These are phyloP conservation scores for Thinocorus orbignyianus DNA, from an alignment of 2,113 vertebrate species.

Conservation along the genomic window DNA sequence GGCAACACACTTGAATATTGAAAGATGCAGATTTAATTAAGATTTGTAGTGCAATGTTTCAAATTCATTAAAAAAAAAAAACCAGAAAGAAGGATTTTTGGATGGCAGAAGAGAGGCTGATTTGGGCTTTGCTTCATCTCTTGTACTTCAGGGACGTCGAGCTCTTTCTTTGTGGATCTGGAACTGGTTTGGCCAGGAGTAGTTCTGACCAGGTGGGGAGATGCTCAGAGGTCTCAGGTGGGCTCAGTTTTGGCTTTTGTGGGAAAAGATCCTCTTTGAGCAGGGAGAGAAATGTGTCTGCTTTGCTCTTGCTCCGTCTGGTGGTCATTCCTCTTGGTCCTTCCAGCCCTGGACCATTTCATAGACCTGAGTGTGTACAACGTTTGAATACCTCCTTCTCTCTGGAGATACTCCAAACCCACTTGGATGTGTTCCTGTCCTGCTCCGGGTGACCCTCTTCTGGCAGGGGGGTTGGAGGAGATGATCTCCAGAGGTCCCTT, in stretches of 20 bases:
- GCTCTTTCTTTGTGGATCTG: accelerated
- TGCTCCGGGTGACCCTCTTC: background rate
- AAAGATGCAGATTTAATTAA: background rate
- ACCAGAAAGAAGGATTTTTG: background rate
- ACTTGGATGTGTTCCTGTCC: background rate
- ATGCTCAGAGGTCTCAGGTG: background rate
- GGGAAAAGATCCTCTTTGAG: background rate
- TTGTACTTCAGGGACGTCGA: background rate
- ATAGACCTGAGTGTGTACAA: accelerated
- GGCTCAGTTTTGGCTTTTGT: background rate
- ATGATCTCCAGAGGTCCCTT: background rate
- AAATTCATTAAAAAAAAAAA: background rate
- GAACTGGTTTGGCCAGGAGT: background rate
- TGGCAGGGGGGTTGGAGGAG: background rate
- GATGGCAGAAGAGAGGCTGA: background rate
- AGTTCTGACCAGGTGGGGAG: background rate
- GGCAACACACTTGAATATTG: background rate
- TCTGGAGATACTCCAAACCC: background rate
- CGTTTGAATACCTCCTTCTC: background rate
- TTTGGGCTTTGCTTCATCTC: background rate
- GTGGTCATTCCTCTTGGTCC: background rate
- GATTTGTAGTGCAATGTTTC: background rate
- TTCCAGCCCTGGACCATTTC: background rate
- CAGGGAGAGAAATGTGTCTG: accelerated
- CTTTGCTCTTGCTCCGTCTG: background rate